Conservation (phyloP, 64 coral and sea anemone species). For the Montipora efflorescens region DNA sequence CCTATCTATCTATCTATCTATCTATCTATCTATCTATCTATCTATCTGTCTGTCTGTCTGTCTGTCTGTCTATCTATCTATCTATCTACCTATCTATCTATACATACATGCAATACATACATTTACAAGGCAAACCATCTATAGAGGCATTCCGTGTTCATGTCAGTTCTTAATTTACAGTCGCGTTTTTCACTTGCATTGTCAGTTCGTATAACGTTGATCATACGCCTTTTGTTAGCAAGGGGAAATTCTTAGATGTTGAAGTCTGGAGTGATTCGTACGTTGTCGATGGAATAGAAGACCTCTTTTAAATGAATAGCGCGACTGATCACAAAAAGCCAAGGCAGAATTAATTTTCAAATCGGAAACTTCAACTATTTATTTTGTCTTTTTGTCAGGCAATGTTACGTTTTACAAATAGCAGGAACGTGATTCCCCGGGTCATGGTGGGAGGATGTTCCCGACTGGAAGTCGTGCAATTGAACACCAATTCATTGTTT, state of each 20-base stretch:
- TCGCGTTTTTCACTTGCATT: neutral
- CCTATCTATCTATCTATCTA: too few relatives aligned
- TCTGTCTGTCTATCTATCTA: too few relatives aligned
- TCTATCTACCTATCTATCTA: too few relatives aligned
- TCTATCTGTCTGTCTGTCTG: too few relatives aligned
- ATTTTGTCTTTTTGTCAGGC: neutral
- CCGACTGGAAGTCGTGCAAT: neutral
- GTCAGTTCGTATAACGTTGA: neutral
- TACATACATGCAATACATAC: too few relatives aligned
- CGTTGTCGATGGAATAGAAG: neutral
- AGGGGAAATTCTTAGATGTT: constrained; percentile 1
- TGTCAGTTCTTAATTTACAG: neutral
- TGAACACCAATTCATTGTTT: neutral
- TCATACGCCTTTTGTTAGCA: neutral
- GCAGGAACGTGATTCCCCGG: neutral
- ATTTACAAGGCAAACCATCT: too few relatives aligned
- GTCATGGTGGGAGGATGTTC: neutral
- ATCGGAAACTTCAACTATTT: neutral
- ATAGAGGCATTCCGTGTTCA: neutral
- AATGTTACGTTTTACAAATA: neutral
- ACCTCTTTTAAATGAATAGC: neutral
- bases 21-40: too few relatives aligned
- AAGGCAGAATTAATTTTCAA: neutral
- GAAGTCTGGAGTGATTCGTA: neutral
- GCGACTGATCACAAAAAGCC: neutral